Conservation (phyloP, 2,888 invertebrate species). For the Caenorhabditis sinica region DNA sequence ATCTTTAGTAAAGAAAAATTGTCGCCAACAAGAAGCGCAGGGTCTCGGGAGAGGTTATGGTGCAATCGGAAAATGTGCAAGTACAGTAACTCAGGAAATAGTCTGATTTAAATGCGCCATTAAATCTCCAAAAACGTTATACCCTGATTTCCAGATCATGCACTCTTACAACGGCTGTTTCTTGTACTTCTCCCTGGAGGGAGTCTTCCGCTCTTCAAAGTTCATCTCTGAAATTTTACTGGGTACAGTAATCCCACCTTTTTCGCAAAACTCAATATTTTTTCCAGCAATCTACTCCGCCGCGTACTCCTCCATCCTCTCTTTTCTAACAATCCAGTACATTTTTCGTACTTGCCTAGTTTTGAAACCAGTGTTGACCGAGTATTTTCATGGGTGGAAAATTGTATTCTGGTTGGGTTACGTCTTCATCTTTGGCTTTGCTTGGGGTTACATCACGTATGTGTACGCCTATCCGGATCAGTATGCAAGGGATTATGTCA, state of each 20-base stretch:
- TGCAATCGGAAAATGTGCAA: no score
- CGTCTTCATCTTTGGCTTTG: constrained; percentile 20
- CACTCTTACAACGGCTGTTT: constrained; percentile 50
- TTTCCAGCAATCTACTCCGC: constrained; percentile 37
- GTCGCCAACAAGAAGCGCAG: no score
- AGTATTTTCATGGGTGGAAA: constrained; percentile 23
- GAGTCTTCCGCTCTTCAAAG: constrained; percentile 17
- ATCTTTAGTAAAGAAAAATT: no score
- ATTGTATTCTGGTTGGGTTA: constrained; percentile 31
- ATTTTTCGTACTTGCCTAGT: constrained; percentile 27
- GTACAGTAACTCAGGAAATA: no score
- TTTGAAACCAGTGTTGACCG: not conserved
- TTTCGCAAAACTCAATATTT: no score
- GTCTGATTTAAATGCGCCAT: no score
- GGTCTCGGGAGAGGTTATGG: no score
- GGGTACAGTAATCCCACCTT: constrained; percentile 1
- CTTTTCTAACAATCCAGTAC: constrained; percentile 40
- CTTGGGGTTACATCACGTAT: constrained; percentile 40
- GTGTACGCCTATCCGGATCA: constrained; percentile 22
- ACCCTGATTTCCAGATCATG: no score
- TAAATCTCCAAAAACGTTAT: no score
- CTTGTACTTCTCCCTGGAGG: constrained; percentile 36
- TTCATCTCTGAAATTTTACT: constrained; percentile 21
- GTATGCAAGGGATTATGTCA: constrained; percentile 38
- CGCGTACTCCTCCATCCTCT: constrained; percentile 31